Conservation (phyloP, 2,888 invertebrate genomes). For the Sinohyriopsis cumingii region DNA sequence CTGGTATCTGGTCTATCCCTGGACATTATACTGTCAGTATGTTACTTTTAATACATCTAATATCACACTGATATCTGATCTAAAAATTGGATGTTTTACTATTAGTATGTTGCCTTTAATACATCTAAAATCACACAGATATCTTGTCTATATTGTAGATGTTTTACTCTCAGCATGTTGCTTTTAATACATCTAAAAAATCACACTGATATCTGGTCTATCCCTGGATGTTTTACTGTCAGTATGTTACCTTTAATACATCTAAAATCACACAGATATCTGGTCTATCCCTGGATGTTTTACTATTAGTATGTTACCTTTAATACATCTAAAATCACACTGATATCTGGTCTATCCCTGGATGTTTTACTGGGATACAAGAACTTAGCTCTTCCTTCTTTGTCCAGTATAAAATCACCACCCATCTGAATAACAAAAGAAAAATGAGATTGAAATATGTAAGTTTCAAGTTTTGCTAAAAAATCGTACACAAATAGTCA, state of each 20-base stretch:
- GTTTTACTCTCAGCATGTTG: neutral
- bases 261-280: slow-evolving; percentile 20
- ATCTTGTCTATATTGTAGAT: slow-evolving; percentile 48
- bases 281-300: too few relatives aligned
- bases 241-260: slow-evolving; percentile 32
- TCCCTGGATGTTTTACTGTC: slow-evolving; percentile 52
- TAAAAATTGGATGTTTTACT: too few relatives aligned
- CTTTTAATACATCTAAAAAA: slow-evolving; percentile 47
- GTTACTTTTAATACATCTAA: slow-evolving; percentile 40
- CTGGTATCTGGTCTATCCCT: slow-evolving; percentile 56
- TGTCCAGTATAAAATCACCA: slow-evolving; percentile 62
- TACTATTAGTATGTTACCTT: slow-evolving; percentile 23
- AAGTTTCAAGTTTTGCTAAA: too few relatives aligned
- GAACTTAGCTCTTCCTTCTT: slow-evolving; percentile 45
- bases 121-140: slow-evolving; percentile 39
- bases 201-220: slow-evolving; percentile 46
- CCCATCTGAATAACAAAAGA: slow-evolving; percentile 53
- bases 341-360: slow-evolving; percentile 55
- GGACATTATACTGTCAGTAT: slow-evolving; percentile 40
- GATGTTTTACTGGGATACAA: slow-evolving; percentile 55
- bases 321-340: slow-evolving; percentile 35
- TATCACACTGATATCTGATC: slow-evolving; percentile 6
- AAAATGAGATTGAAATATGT: too few relatives aligned
- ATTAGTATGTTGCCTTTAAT: slow-evolving; percentile 30
- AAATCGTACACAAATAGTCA: too few relatives aligned